Percentiles rank a stretch among this genome's conserved stretches.
Evolutionary conservation across 1,140 invertebrate species (phyloP).

Genomic region (Oncopodura yosiiana): DNA sequence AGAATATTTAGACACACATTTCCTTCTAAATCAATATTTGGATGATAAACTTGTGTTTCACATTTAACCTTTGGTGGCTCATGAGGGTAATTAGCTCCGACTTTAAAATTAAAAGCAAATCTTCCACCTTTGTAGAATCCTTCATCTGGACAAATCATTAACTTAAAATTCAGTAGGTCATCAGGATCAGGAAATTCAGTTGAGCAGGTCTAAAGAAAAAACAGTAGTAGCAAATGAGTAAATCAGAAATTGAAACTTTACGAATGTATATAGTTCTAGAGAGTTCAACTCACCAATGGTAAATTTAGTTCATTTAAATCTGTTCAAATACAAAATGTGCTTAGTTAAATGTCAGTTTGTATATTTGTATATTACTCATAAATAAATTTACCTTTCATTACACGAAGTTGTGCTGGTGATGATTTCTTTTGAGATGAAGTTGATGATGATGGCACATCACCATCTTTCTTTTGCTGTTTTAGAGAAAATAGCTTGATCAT

Average conservation of each 20-base stretch:
- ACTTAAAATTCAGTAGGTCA: slow-evolving; percentile 90
- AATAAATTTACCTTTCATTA: slow-evolving; percentile 75
- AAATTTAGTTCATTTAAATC: slow-evolving; percentile 96
- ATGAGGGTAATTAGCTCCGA: slow-evolving; percentile 92
- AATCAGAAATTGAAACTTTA: too few species aligned
- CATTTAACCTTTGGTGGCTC: slow-evolving; percentile 93
- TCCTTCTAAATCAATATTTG: slow-evolving; percentile 89
- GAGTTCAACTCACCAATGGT: too few species aligned
- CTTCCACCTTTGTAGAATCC: slow-evolving; percentile 88
- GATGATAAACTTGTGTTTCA: slow-evolving; percentile 87
- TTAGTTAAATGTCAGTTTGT: background rate
- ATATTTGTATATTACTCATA: background rate
- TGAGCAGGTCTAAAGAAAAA: slow-evolving; percentile 91
- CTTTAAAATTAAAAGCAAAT: slow-evolving; percentile 96
- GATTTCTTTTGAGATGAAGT: slow-evolving; percentile 75
- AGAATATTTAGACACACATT: slow-evolving; percentile 92
- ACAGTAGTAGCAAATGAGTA: too few species aligned
- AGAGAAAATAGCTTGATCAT: slow-evolving; percentile 98
- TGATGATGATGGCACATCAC: slow-evolving; percentile 57
- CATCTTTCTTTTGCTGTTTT: slow-evolving; percentile 97
- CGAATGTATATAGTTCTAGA: too few species aligned
- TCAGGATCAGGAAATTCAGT: slow-evolving; percentile 94
- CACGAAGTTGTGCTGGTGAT: slow-evolving; percentile 88
- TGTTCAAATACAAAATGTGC: slow-evolving; percentile 45
- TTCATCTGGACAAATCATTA: slow-evolving; percentile 95